A percentile compares a stretch with the other conserved stretches of the same genome.
Conservation (phyloP, 1,140 invertebrate species). For the Papilio polyxenes region DNA sequence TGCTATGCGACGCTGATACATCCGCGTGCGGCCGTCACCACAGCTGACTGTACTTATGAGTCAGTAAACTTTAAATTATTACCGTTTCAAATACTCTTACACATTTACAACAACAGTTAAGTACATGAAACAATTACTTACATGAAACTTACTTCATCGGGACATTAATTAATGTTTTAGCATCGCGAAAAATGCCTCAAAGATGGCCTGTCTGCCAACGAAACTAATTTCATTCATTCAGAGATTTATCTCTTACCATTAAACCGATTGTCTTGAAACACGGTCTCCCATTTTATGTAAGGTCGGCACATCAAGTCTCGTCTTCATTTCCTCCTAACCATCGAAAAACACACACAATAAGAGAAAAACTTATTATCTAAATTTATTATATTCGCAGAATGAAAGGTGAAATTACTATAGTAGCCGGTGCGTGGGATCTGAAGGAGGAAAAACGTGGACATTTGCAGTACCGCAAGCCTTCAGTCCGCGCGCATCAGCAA, state of each 20-base stretch:
- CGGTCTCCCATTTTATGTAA: background rate
- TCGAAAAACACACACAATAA: background rate
- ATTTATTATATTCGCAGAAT: background rate
- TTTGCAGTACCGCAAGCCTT: constrained; percentile 53
- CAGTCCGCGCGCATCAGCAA: constrained; percentile 52
- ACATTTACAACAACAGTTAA: too few relatives aligned
- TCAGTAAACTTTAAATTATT: constrained; percentile 43
- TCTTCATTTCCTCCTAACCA: background rate
- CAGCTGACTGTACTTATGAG: constrained; percentile 68
- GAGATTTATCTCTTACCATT: too few relatives aligned
- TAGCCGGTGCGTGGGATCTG: constrained; percentile 61
- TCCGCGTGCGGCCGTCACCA: constrained; percentile 63
- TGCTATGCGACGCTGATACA: constrained; percentile 71
- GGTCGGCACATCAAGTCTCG: background rate
- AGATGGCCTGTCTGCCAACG: too few relatives aligned
- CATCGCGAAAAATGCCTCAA: too few relatives aligned
- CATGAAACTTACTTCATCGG: too few relatives aligned
- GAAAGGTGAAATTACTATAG: constrained; percentile 53
- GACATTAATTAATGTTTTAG: too few relatives aligned
- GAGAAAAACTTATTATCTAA: background rate
- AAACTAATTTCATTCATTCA: too few relatives aligned
- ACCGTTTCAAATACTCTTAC: too few relatives aligned
- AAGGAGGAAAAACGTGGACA: constrained; percentile 44
- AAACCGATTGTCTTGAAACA: too few relatives aligned
- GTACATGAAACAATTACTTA: too few relatives aligned